These are phyloP conservation scores for Physeter macrocephalus DNA, from an alignment of 2,113 vertebrate species.

Conservation along the genomic window DNA sequence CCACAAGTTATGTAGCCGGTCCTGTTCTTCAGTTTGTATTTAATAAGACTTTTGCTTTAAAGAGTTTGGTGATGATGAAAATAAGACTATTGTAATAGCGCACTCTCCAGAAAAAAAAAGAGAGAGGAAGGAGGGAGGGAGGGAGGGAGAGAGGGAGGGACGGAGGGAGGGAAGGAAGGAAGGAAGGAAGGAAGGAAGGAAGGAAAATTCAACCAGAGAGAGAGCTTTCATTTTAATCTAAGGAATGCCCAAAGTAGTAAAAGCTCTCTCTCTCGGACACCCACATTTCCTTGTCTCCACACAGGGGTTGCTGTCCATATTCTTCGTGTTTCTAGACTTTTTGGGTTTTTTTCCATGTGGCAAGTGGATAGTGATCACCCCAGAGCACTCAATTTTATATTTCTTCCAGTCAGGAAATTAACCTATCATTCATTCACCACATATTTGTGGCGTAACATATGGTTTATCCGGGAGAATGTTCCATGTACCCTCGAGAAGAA, in stretches of 20 bases:
- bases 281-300: neutral
- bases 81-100: neutral
- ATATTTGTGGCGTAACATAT: neutral
- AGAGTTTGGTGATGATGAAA: neutral
- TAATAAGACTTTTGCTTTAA: neutral
- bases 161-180: no score
- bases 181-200: neutral
- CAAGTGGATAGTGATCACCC: neutral
- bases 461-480: neutral
- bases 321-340: neutral
- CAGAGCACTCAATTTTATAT: neutral
- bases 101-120: neutral
- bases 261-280: neutral
- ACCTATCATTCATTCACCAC: constrained; percentile 18
- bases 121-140: accelerated
- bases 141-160: no score
- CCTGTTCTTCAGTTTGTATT: neutral
- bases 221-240: neutral
- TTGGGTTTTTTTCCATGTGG: neutral
- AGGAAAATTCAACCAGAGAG: neutral
- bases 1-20: neutral
- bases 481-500: neutral
- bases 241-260: neutral
- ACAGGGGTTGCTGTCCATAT: no score
- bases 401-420: neutral